Conservation (phyloP, 2,797 vertebrate genomes). For the Crocodylus rhombifer region DNA sequence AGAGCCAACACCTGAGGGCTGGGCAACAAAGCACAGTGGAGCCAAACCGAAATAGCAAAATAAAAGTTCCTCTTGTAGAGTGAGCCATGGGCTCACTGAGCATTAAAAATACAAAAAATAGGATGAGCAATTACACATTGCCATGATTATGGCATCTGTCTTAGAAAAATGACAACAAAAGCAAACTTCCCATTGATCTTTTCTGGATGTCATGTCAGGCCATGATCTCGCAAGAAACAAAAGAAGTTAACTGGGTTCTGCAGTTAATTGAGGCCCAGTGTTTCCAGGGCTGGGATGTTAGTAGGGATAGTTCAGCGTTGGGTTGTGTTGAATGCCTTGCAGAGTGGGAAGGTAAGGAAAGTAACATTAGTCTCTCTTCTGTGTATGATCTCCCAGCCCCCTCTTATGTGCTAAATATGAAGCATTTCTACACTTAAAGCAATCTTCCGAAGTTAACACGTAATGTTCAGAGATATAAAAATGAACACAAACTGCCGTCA, state of each 20-base stretch:
- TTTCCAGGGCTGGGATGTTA: not conserved
- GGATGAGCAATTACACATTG: fast-evolving
- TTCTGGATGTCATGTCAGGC: not conserved
- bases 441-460: not conserved
- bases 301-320: not conserved
- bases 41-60: not conserved
- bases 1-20: too few relatives aligned
- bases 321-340: fast-evolving
- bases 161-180: not conserved
- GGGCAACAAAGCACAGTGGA: too few relatives aligned
- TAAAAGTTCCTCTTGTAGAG: not conserved
- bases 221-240: not conserved
- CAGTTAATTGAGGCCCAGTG: not conserved
- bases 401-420: not conserved
- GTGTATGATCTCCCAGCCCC: not conserved
- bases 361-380: not conserved
- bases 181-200: not conserved
- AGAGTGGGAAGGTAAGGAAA: not conserved
- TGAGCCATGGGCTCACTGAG: not conserved
- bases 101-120: not conserved
- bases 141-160: not conserved
- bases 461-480: not conserved
- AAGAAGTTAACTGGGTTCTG: too few relatives aligned
- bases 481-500: not conserved
- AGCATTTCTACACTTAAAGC: not conserved